Percentiles rank a stretch among this genome's conserved stretches.
These are phyloP conservation scores for Cecidostiba fungosa DNA, from an alignment of 2,888 invertebrate genomes.

Conservation along the genomic window DNA sequence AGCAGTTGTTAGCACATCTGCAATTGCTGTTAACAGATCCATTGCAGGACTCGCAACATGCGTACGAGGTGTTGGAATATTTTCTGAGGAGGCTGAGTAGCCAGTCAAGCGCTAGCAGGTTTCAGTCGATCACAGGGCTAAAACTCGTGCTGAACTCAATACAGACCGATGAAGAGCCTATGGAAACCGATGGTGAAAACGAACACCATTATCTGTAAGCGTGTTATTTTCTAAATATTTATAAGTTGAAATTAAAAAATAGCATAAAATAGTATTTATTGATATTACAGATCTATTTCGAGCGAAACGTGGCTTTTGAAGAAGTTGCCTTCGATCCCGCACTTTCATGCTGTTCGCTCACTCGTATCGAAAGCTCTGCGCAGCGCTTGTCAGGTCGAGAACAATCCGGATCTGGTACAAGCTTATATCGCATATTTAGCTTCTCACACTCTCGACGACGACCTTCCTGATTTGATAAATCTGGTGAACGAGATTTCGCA, in stretches of 20 bases:
- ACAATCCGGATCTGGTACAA: slow-evolving; percentile 89
- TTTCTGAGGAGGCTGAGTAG: slow-evolving; percentile 93
- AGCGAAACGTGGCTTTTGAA: slow-evolving; percentile 83
- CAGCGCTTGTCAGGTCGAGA: slow-evolving; percentile 95
- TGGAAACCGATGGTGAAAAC: slow-evolving; percentile 76
- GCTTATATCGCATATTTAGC: slow-evolving; percentile 94
- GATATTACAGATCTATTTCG: slow-evolving; percentile 57
- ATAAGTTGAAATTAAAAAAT: not conserved
- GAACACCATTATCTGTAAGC: slow-evolving; percentile 69
- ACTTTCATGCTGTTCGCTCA: slow-evolving; percentile 88
- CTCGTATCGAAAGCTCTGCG: slow-evolving; percentile 88
- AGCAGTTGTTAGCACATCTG: slow-evolving; percentile 87
- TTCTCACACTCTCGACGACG: slow-evolving; percentile 85
- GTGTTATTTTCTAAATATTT: not conserved
- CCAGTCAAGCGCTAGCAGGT: slow-evolving; percentile 88
- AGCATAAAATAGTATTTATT: not conserved
- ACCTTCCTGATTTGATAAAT: slow-evolving; percentile 86
- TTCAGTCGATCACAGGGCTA: slow-evolving; percentile 88
- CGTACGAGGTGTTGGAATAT: slow-evolving; percentile 94
- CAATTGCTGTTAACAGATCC: slow-evolving; percentile 83
- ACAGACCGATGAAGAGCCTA: slow-evolving; percentile 79
- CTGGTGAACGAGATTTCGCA: slow-evolving; percentile 92
- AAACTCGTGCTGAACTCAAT: slow-evolving; percentile 86
- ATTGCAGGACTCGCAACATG: slow-evolving; percentile 83
- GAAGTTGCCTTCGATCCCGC: slow-evolving; percentile 88